These are phyloP conservation scores for Cossypha caffra DNA, from an alignment of 2,797 vertebrate genomes.

Conservation along the genomic window DNA sequence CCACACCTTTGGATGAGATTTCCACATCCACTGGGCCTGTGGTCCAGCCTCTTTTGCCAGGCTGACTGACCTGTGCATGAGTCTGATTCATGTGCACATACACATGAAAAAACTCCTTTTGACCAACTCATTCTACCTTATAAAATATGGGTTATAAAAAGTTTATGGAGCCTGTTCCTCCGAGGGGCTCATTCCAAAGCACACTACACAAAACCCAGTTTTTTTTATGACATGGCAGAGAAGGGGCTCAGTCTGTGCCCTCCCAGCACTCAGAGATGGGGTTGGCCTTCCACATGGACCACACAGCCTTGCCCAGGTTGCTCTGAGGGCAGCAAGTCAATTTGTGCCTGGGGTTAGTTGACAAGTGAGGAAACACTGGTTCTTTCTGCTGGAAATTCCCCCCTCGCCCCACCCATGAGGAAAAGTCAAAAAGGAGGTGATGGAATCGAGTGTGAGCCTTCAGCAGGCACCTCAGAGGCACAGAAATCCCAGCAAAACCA, in stretches of 20 bases:
- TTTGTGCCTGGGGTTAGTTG: background rate
- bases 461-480: background rate
- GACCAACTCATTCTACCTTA: slow-evolving; percentile 64
- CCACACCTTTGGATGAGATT: background rate
- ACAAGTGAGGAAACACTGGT: background rate
- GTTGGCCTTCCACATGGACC: slow-evolving; percentile 3
- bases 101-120: background rate
- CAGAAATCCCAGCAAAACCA: background rate
- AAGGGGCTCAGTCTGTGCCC: background rate
- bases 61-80: background rate
- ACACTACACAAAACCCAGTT: slow-evolving; percentile 1
- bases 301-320: slow-evolving; percentile 41
- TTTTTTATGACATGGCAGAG: slow-evolving; percentile 45
- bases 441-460: accelerated
- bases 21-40: background rate
- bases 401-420: accelerated
- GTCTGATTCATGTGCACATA: background rate
- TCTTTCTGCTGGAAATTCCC: background rate
- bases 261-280: background rate
- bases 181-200: slow-evolving; percentile 67
- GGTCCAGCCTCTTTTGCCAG: background rate
- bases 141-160: slow-evolving; percentile 76
- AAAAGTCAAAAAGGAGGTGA: background rate
- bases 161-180: slow-evolving; percentile 71
- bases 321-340: background rate